Conservation (phyloP, 2,113 vertebrate species). For the Aplodontia rufa region DNA sequence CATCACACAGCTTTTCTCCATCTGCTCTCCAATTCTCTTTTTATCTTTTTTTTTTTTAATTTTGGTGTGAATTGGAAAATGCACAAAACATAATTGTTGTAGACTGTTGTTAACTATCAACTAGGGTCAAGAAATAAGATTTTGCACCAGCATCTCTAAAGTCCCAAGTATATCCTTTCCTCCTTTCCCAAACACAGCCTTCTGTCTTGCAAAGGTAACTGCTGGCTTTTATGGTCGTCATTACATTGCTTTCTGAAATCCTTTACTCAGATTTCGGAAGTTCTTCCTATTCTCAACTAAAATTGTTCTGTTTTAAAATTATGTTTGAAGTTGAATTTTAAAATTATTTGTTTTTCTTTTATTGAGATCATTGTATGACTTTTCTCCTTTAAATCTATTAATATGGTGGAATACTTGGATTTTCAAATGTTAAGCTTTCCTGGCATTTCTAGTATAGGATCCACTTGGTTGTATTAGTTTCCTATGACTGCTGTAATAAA, state of each 20-base stretch:
- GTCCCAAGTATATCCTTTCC: not conserved
- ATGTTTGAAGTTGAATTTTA: constrained; percentile 15
- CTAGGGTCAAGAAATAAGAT: not conserved
- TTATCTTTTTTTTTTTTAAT: not conserved
- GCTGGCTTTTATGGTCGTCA: not conserved
- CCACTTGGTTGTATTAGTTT: not conserved
- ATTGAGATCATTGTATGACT: not conserved
- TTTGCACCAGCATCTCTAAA: not conserved
- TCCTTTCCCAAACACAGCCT: not conserved
- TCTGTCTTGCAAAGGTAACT: not conserved
- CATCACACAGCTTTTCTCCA: not conserved
- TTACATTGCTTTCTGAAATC: not conserved
- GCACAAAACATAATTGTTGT: not conserved
- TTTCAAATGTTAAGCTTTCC: not conserved
- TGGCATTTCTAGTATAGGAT: not conserved
- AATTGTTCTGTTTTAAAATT: not conserved
- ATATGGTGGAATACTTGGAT: not conserved
- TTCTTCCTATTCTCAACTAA: not conserved
- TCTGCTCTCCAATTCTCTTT: not conserved
- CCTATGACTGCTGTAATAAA: not conserved
- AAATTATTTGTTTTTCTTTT: not conserved
- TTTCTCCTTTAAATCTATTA: not conserved
- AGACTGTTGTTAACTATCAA: not conserved
- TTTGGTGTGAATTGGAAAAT: constrained; percentile 1
- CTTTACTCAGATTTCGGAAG: not conserved